Evolutionary conservation across 2,888 invertebrate genomes (phyloP), one percentile per base, ranked within the genome.

Genomic region (Tuta absoluta): DNA sequence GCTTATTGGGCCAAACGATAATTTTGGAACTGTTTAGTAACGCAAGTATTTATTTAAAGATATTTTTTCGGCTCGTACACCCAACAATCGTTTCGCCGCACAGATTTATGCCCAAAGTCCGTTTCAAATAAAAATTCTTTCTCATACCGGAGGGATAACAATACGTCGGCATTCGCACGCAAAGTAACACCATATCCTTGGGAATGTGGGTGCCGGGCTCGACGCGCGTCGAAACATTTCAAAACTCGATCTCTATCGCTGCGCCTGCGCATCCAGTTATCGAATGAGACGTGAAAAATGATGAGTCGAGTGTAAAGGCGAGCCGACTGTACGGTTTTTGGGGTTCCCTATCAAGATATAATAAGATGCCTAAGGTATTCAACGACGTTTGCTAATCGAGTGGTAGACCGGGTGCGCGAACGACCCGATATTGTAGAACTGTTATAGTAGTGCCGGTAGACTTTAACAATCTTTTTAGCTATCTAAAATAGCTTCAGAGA

Each of bases 231-330:
- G 85, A 87, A 86, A 89, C 86, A 89, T 90, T 88, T 87, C 87
- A 87, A 90, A 89, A 88, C 75, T 85, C 87, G 91, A 91, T 91
- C 89, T 85, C 87, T 87, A 91, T 91, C 91, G 86, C 85, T 80
- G 78, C 82, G 84, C 84, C 87, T 87, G 85, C 84, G 87, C 86
- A 86, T 85, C 87, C 83, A 86, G 81, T 89, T 91, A 91, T 91
- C 91, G 91, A 91, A 91, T 89, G 87, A 89, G 89, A 91, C 89
- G 88, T 91, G 91, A 91, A 91, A 91, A 91, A 91, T 91, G 90
- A 91, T 88, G 89, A 85, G 81, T 79, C 77, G 80, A 75, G 73
- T 75, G 84, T 85, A 90, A 91, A 90, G 88, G 84, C 82, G 48
- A 70, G 89, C 90, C 90, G 89, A 82, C 87, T 75, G 78, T 78